Base-by-base conservation (phyloP, 2,888 invertebrate species). In the Noctuana brunneofusca region DNA sequence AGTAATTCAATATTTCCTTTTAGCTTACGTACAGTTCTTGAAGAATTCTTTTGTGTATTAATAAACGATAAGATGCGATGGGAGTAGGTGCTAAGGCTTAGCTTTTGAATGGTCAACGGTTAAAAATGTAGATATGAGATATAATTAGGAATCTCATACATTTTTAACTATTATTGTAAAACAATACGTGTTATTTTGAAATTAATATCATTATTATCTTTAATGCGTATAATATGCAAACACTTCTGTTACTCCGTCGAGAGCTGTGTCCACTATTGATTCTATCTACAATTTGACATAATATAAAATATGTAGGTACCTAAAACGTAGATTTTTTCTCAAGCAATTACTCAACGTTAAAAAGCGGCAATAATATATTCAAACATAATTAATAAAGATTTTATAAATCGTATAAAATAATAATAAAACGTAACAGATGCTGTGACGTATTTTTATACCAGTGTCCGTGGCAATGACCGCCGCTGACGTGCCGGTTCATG, bases 401-500 rank as follows among this genome's bases (percentile, higher is more conserved):
- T 49, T 54, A 30, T 55, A 62, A 62, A 62, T 56, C 49, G 62
- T 62, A 55, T 55, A 43, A 49, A 35, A 35, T 38, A 11, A 57
- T 63, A 58, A 63, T 63, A 60, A 69, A 73, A 70, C 69, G 72
- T 72, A 71, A 71, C 69, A 71, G 73, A 73, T 72, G 69, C 69
- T 81, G 82, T 85, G 86, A 86, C 83, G 86, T 86, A 87, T 85
- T 84, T 86, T 86, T 85, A 84, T 86, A 84, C 78, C 79, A 78
- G 79, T 76, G 85, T 73, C 79, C 86, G 86, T 87, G 89, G 89
- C 89, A 89, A 89, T 89, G 89, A 89, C 89, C 89, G 87, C 77
- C 69, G 74, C 77, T 73, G 74, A 71, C 80, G 80, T 74, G 75
- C 74, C 82, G 81, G 89, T 89, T 89, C 89, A 89, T 77, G 89